Evolutionary conservation across 1,140 invertebrate species (phyloP), one percentile per base, ranked within the genome.

Genomic region (Listronotus oregonensis): DNA sequence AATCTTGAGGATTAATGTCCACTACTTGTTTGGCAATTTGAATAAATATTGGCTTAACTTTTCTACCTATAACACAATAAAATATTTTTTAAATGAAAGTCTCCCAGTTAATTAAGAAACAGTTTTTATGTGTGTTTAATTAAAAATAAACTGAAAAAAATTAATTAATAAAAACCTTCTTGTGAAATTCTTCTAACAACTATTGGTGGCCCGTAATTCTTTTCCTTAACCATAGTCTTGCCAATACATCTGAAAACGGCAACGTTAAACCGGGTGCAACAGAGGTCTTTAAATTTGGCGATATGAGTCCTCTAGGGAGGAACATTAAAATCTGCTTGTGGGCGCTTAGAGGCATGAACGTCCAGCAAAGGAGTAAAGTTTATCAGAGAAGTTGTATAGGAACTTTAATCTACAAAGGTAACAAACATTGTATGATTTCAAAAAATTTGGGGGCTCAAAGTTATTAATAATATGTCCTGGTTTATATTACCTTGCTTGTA

Each of bases 151-250:
- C n/a, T n/a, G n/a, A n/a, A 8, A 39, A 51, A 18, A 6, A n/a
- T n/a, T n/a, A n/a, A n/a, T n/a, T 14, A 14, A 15, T 7, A 47
- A 57, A 32, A 9, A 69, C 84, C 83, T 78, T 84, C 83, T 55
- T 83, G 85, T 32, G 84, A 79, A 12, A 89, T 78, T 31, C 87
- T 74, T 68, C 84, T 82, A 0, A 89, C 87, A 27, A 85, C 87
- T 8, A 89, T 86, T 73, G 86, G 86, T 1, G 87, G 87, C 0
- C 87, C 87, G 71, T 87, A 89, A 75, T 87, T 89, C 59, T 84
- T 82, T 8, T 86, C 86, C 72, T n/a, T 87, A 9, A 88, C 83
- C 87, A 89, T 89, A 0, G 87, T 89, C 59, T 86, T 82, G 21
- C 85, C 85, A 11, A 89, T 79, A 62, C 84, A 83, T 58, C 86